Evolutionary conservation across 1,140 invertebrate genomes (phyloP), one percentile per base, ranked within the genome.

Genomic region (Paracyclopina nana): DNA sequence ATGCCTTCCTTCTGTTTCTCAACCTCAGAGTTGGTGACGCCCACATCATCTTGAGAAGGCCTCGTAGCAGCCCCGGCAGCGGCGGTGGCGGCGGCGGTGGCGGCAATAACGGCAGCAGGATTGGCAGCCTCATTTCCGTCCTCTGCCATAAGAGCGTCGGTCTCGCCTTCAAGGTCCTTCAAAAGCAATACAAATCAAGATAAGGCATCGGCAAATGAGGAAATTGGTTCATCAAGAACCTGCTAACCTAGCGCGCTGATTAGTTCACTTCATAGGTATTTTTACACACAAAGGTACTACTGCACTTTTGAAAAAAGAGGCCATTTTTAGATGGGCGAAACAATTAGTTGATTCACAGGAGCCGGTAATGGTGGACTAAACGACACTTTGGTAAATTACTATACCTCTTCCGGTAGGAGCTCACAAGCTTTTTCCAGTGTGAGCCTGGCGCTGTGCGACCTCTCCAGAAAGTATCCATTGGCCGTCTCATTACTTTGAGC

Each of bases 401-500:
- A n/a, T 62, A 81, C 80, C 57, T 79, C 77, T 56, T 83, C 79
- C 4, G 81, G 80, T 59, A 80, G 80, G 1, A 88, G 65, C 61
- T 84, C 80, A 49, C 73, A 73, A 1, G 85, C 84, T 61, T 78
- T 76, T 55, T 87, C 79, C 30, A 94, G 69, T 0, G 82, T 91
- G 60, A 86, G 80, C 49, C 82, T 75, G 0, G 90, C 91, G 56
- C 85, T 91, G 58, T 85, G 85, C 49, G 86, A 92, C 49, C 90
- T 72, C 62, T 95, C 88, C 34, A 96, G 65, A 67, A 86, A 90
- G 61, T 92, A 96, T 44, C 88, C 86, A 64, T 87, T 92, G 6
- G 85, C 82, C 14, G 82, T 85, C 62, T 95, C 90, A 65, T 95
- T 95, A 9, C 85, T 92, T 58, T 82, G 80, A 1, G 83, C 79